Conservation (phyloP, 2,888 invertebrate species). For the Steinernema scapterisci region DNA sequence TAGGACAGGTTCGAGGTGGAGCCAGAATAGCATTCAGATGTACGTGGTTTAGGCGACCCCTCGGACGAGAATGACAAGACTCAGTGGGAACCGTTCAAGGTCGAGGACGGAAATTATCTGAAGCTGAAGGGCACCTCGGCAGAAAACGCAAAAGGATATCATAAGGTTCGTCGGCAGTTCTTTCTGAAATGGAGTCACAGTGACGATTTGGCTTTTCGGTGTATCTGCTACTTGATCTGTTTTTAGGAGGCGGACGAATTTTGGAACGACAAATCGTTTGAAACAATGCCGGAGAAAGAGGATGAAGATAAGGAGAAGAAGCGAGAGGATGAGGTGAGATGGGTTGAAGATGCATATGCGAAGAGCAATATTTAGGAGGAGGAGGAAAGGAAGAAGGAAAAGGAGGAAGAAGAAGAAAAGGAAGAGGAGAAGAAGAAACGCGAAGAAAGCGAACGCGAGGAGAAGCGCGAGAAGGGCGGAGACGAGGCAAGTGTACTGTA, state of each 20-base stretch:
- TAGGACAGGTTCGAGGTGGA: not conserved
- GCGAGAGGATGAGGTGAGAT: not conserved
- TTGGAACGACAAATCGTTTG: conserved; percentile 22
- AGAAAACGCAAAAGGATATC: conserved; percentile 11
- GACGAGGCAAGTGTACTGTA: not conserved
- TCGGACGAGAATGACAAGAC: conserved; percentile 21
- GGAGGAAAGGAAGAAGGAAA: not conserved
- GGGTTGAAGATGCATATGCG: not conserved
- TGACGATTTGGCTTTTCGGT: too few species aligned
- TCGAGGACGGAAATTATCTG: conserved; percentile 1
- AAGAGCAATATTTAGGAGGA: not conserved
- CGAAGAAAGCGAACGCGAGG: not conserved
- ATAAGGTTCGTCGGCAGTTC: too few species aligned
- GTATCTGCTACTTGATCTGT: too few species aligned
- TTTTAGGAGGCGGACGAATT: conserved; percentile 20
- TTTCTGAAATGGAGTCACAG: too few species aligned
- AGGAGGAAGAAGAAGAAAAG: not conserved
- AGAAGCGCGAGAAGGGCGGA: not conserved
- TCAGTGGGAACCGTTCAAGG: conserved; percentile 9
- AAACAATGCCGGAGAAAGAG: not conserved
- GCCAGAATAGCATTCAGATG: too few species aligned
- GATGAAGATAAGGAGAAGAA: conserved; percentile 10
- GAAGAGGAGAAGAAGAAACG: not conserved
- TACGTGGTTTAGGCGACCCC: conserved; percentile 13
- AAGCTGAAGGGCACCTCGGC: not conserved